phyloP scores from a whole-genome alignment of 2,888 invertebrate species.

The Mythimna albipuncta region DNA sequence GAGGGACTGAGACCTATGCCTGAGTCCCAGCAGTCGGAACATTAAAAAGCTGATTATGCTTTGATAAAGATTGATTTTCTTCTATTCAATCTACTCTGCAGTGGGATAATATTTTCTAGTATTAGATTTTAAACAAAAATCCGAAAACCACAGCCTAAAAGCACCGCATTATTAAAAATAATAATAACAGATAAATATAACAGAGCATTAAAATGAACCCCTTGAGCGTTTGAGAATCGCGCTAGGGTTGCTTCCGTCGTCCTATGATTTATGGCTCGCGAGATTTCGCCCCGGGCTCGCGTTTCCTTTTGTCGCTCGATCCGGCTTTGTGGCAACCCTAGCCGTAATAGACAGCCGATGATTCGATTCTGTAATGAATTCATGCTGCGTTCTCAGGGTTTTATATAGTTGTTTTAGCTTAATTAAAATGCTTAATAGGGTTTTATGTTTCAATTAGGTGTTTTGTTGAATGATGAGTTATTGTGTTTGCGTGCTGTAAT shows the following conservation, averaged over 20 bases:
- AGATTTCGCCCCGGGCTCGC: slow-evolving; percentile 78
- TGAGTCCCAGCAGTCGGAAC: too few relatives aligned
- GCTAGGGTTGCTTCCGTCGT: slow-evolving; percentile 79
- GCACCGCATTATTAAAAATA: slow-evolving; percentile 57
- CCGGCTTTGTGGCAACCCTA: slow-evolving; percentile 78
- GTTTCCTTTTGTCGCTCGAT: slow-evolving; percentile 77
- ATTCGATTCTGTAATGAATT: slow-evolving; percentile 74
- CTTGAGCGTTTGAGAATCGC: slow-evolving; percentile 72
- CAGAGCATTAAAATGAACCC: slow-evolving; percentile 79
- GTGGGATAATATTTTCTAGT: too few relatives aligned
- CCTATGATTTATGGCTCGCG: slow-evolving; percentile 81
- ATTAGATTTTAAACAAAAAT: too few relatives aligned
- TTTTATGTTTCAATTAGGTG: slow-evolving; percentile 62
- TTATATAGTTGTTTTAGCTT: slow-evolving; percentile 67
- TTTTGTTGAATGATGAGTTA: slow-evolving; percentile 41
- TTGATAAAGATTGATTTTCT: too few relatives aligned
- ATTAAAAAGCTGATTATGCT: too few relatives aligned
- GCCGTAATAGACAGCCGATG: slow-evolving; percentile 74
- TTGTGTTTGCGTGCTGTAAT: slow-evolving; percentile 10
- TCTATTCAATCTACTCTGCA: too few relatives aligned
- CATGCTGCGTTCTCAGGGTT: slow-evolving; percentile 64
- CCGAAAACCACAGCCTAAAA: slow-evolving; percentile 10
- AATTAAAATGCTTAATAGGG: slow-evolving; percentile 67
- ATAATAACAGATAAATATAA: slow-evolving; percentile 66
- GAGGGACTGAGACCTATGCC: too few relatives aligned